These are phyloP conservation scores for Scytalopus superciliaris DNA, from an alignment of 2,113 vertebrate species.

Conservation along the genomic window DNA sequence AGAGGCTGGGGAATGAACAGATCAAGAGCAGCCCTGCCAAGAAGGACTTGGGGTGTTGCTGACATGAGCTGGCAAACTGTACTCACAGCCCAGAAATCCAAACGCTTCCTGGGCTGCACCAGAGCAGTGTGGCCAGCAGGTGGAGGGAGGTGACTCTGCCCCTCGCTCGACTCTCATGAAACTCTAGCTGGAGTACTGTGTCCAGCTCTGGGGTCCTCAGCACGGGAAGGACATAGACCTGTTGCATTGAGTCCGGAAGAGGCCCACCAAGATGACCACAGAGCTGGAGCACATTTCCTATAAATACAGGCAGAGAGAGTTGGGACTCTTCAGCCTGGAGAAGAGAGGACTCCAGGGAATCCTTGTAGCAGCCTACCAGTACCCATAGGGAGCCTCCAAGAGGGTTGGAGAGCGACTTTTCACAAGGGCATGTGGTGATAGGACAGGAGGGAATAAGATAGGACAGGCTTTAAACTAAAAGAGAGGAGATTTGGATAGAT, in stretches of 20 bases:
- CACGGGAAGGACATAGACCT: not conserved
- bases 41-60: not conserved
- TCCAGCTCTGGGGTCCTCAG: not conserved
- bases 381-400: not conserved
- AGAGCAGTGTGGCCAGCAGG: not conserved
- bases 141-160: not conserved
- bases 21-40: not conserved
- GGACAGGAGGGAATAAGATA: not conserved
- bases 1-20: not conserved
- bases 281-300: not conserved
- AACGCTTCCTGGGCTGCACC: not conserved
- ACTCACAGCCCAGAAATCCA: not conserved
- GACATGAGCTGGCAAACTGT: not conserved
- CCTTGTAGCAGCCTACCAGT: not conserved
- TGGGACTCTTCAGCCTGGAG: not conserved
- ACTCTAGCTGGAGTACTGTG: not conserved
- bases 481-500: not conserved
- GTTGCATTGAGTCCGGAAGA: not conserved
- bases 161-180: not conserved
- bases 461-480: not conserved
- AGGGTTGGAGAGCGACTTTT: not conserved
- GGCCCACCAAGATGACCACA: not conserved
- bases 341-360: not conserved
- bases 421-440: not conserved
- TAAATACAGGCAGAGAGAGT: not conserved